Evolutionary conservation across 37 sponge, comb jelly and placozoan species (phyloP).

Genomic region (Haliclona indistincta): DNA sequence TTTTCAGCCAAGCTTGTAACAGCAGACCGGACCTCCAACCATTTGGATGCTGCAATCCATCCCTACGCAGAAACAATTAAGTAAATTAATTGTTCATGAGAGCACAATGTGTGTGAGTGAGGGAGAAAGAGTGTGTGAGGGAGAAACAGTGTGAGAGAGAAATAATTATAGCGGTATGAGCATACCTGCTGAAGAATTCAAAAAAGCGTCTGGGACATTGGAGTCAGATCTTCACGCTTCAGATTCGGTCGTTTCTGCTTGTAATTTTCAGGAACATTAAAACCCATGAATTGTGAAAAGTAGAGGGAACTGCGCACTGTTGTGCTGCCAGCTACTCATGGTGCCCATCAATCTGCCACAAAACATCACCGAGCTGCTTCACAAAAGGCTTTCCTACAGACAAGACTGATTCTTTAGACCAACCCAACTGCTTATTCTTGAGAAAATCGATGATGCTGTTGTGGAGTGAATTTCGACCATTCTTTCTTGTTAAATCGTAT

Average conservation of each 20-base stretch:
- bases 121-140: too few species aligned
- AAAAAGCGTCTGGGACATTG: not conserved
- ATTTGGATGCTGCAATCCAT: not conserved
- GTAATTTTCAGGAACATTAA: not conserved
- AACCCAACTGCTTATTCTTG: constrained; percentile 2
- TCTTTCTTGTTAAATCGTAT: constrained; percentile 8
- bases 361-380: not conserved
- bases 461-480: constrained; percentile 1
- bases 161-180: not conserved
- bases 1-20: constrained; percentile 4
- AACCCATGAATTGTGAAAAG: not conserved
- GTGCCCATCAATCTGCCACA: constrained; percentile 4
- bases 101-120: too few species aligned
- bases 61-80: too few species aligned
- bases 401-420: constrained; percentile 5
- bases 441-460: constrained; percentile 11
- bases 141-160: too few species aligned
- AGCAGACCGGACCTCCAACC: not conserved
- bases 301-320: constrained; percentile 3
- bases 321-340: constrained; percentile 14
- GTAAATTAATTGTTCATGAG: too few species aligned
- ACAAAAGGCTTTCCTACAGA: not conserved
- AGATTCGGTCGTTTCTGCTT: not conserved
- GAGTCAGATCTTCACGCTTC: not conserved
- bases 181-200: not conserved